Evolutionary conservation across 2,113 vertebrate species (phyloP), one percentile per base, ranked within the genome.

Genomic region (Phyllostomus discolor): DNA sequence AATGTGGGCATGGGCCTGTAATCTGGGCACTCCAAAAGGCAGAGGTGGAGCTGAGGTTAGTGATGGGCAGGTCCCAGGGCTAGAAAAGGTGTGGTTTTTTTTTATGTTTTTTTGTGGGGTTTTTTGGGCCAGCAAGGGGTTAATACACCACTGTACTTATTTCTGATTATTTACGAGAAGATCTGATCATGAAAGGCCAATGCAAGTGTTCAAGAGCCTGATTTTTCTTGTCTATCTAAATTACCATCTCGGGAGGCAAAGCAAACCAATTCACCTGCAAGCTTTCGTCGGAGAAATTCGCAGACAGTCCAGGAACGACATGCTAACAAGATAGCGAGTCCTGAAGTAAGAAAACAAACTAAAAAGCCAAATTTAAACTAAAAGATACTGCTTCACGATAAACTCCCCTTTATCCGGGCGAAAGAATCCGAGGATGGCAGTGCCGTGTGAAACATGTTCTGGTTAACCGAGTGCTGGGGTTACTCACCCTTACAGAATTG

Each of bases 181-280:
- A 96, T 96, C 94, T 48, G 91, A 97, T 94, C 93, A 94, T 84
- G 88, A 95, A 93, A 94, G 69, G 76, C 96, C 96, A 97, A 84
- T 64, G 91, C 97, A 94, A 91, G 91, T 97, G 85, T 69, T 96
- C 90, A 91, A 94, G 95, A 94, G 78, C 46, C 95, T 93, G 96
- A 94, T 95, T 98, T 90, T 90, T 86, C 88, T 94, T 97, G 85
- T 90, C 95, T 97, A 97, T 98, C 97, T 98, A 98, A 98, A 97
- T 98, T 97, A 98, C 97, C 90, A 97, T 97, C 97, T 97, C 86
- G 57, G 94, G 85, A 95, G 88, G 97, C 72, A 98, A 97, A 97
- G 95, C 57, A 95, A 97, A 95, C 91, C 97, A 97, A 97, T 97
- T 98, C 96, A 96, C 97, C 86, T 96, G 7, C 46, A 97, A 93